Base-by-base conservation (phyloP, 1,140 invertebrate genomes). In the Lasioglossum albipes region DNA sequence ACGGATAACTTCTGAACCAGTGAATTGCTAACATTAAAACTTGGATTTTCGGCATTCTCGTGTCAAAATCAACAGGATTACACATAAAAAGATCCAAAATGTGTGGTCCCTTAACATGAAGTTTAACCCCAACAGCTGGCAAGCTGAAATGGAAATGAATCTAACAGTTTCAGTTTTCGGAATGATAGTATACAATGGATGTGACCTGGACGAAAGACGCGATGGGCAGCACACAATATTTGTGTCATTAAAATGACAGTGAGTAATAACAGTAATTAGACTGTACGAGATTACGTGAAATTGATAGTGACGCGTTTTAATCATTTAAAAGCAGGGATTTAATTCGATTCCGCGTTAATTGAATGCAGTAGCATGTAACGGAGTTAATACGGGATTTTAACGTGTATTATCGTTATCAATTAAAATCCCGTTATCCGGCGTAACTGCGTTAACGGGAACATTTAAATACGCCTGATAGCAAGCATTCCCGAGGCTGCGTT, bases 401-500 rank as follows among this genome's bases (percentile, higher is more conserved):
- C 57, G 57, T 42, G 68, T 71, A 78, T 71, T 78, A 78, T 71
- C 75, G 68, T 71, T 71, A 78, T 71, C 75, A 78, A 78, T 78
- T 78, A 78, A 78, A 78, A 52, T 27, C 75, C 68, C 59, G 67
- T 71, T 78, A 78, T 78, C 75, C 49, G 20, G 20, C 18, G 57
- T 64, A 78, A 64, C 75, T 49, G 61, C 27, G 67, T 78, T 71
- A 78, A 71, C 57, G 20, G 49, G 54, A 4, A 41, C 67, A 71
- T 71, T 78, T 71, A 71, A 71, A 78, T 78, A 71, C 42, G 49
- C 22, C 68, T 36, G 75, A 77, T 77, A 77, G 27, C 36, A 20
- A 27, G n/a, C 12, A 27, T 27, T 27, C 27, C 27, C 12, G 57
- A 36, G 36, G 36, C 68, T 71, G 42, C 42, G 10, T 78, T 52